Evolutionary conservation across 2,888 invertebrate genomes (phyloP), one percentile per base, ranked within the genome.

Genomic region (Acleris emargana): DNA sequence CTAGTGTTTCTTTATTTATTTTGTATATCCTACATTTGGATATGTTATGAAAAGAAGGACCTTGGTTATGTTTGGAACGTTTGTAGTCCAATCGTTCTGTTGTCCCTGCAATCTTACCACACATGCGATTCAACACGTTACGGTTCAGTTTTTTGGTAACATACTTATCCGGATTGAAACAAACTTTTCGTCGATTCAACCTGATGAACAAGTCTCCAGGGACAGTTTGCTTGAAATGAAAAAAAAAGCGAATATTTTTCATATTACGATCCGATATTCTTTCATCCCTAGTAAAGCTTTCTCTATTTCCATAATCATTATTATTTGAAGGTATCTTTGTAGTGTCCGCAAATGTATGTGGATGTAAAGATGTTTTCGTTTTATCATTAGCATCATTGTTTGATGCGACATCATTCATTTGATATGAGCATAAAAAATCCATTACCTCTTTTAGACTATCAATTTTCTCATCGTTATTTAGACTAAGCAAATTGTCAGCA

Each of bases 101-200:
- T 17, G 5, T 17, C 6, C 16, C n/a, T 57, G 25, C n/a, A 45
- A 64, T 7, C 5, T 13, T 32, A 9, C 59, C 20, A 50, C 11
- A 20, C 59, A 20, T 42, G 13, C 38, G 13, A 13, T 9, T 13
- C 13, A 4, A 38, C 38, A 4, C 38, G 13, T 9, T 9, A 4
- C 38, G 38, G 3, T 28, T 59, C 42, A 50, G 50, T 28, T 50
- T 64, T 50, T 60, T 64, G 5, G 47, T 38, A 47, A 18, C 4
- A 20, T 53, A 43, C n/a, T 54, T 59, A 2, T 22, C 6, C 17
- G 49, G 49, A 28, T 49, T 49, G 16, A 32, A 54, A 42, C n/a
- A n/a, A 3, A 64, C 50, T 50, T 17, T 54, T 17, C 59, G 43
- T 43, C 50, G 50, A 3, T 54, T 59, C 9, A 59, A n/a, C 16